phyloP scores from a whole-genome alignment of 2,113 vertebrate species.

The Mesitornis unicolor region DNA sequence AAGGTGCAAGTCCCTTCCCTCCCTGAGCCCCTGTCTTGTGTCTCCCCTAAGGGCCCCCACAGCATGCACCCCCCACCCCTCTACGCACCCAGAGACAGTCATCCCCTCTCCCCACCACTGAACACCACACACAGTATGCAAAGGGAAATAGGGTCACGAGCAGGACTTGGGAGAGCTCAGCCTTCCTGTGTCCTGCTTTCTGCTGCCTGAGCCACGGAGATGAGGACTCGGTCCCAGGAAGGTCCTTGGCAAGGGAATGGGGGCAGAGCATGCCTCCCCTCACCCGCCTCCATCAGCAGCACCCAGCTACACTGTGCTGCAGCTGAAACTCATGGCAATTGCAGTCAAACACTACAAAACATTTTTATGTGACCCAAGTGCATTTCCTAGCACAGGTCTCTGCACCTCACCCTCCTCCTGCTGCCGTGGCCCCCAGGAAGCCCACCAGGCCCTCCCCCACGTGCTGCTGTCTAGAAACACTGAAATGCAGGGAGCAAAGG shows the following conservation, averaged over 20 bases:
- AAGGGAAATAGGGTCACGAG: background rate
- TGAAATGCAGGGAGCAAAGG: rapidly evolving
- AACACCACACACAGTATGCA: no score
- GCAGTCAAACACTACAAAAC: background rate
- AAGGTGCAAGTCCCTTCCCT: background rate
- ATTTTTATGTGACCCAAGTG: background rate
- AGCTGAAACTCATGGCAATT: background rate
- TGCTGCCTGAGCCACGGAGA: background rate
- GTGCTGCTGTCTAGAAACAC: background rate
- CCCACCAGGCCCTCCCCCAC: background rate
- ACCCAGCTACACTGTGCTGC: background rate
- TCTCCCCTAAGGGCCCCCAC: background rate
- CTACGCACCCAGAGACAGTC: background rate
- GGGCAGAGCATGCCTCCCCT: background rate
- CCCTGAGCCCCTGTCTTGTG: background rate
- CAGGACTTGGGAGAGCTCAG: background rate
- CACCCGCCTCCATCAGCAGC: background rate
- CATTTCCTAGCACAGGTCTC: background rate
- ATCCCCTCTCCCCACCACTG: background rate
- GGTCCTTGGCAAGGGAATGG: background rate
- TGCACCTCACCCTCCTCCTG: background rate
- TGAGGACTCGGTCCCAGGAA: background rate
- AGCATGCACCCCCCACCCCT: background rate
- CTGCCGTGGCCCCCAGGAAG: background rate
- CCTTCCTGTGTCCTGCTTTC: background rate